Percentiles rank a stretch among this genome's conserved stretches.
Conservation (phyloP, 2,888 invertebrate genomes). For the Zygothrica quintamaculata region DNA sequence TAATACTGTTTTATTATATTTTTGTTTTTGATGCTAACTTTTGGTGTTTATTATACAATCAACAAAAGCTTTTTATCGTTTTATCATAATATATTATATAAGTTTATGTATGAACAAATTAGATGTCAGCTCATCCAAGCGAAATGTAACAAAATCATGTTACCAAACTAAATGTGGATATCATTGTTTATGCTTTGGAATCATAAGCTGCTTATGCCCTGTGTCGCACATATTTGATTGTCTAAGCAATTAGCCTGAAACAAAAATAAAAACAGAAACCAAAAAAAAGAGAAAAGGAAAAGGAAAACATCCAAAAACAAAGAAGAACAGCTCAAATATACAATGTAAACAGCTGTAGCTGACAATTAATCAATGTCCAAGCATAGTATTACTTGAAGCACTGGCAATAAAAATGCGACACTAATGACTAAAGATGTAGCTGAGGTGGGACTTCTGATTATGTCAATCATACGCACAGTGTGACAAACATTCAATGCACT, state of each 20-base stretch:
- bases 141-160: not conserved
- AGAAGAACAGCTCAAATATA: not conserved
- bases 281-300: not conserved
- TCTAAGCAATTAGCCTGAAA: slow-evolving; percentile 41
- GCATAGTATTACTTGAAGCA: slow-evolving; percentile 32
- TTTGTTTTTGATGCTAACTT: too few relatives aligned
- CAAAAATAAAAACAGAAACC: slow-evolving; percentile 1
- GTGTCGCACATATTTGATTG: slow-evolving; percentile 32
- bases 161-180: not conserved
- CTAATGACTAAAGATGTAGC: slow-evolving; percentile 31
- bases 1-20: not conserved
- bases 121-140: slow-evolving; percentile 12
- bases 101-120: slow-evolving; percentile 7
- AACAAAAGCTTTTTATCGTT: too few relatives aligned
- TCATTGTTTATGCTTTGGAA: not conserved
- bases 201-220: slow-evolving; percentile 8
- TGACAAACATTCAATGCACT: slow-evolving; percentile 28
- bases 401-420: not conserved
- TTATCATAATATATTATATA: too few relatives aligned
- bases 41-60: too few relatives aligned
- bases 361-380: slow-evolving; percentile 72
- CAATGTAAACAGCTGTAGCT: slow-evolving; percentile 46
- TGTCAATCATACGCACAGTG: slow-evolving; percentile 74
- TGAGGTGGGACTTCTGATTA: slow-evolving; percentile 21
- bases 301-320: not conserved